phyloP scores from a whole-genome alignment of 2,113 vertebrate species.

The Megaceryle torquata region DNA sequence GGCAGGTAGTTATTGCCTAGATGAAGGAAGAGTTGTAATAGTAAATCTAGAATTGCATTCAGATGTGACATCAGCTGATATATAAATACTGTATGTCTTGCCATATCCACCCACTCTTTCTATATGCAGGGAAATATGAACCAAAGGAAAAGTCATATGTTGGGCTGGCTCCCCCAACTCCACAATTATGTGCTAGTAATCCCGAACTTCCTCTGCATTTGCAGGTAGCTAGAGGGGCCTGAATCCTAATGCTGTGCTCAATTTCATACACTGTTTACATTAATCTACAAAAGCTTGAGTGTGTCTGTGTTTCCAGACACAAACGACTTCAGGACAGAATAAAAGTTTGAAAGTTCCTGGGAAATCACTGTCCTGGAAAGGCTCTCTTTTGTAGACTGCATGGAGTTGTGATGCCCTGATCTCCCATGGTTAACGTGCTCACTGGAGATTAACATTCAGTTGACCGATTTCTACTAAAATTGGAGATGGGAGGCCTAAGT shows the following conservation, averaged over 20 bases:
- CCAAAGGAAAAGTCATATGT: neutral
- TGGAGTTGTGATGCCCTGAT: neutral
- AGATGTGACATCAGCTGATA: slow-evolving; percentile 66
- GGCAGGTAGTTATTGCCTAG: slow-evolving; percentile 63
- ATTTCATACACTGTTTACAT: neutral
- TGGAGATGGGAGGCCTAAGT: neutral
- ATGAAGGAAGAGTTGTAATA: slow-evolving; percentile 63
- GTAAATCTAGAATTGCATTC: slow-evolving; percentile 62
- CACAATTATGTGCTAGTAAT: neutral
- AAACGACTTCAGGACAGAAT: neutral
- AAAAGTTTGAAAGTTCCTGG: neutral
- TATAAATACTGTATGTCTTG: slow-evolving; percentile 3
- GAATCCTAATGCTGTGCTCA: slow-evolving; percentile 14
- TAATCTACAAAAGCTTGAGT: slow-evolving; percentile 1
- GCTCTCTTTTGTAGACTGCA: neutral
- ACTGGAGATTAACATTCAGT: neutral
- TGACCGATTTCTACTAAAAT: neutral
- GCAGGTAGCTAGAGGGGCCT: slow-evolving; percentile 35
- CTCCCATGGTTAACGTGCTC: fast-evolving
- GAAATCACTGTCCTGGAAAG: neutral
- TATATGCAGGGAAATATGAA: slow-evolving; percentile 51
- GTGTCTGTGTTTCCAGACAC: slow-evolving; percentile 23
- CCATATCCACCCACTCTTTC: slow-evolving; percentile 35
- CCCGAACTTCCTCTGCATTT: slow-evolving; percentile 25
- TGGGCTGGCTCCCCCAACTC: slow-evolving; percentile 39